Evolutionary conservation across 2,888 invertebrate species (phyloP), one percentile per base, ranked within the genome.

Genomic region (Callosobruchus maculatus): DNA sequence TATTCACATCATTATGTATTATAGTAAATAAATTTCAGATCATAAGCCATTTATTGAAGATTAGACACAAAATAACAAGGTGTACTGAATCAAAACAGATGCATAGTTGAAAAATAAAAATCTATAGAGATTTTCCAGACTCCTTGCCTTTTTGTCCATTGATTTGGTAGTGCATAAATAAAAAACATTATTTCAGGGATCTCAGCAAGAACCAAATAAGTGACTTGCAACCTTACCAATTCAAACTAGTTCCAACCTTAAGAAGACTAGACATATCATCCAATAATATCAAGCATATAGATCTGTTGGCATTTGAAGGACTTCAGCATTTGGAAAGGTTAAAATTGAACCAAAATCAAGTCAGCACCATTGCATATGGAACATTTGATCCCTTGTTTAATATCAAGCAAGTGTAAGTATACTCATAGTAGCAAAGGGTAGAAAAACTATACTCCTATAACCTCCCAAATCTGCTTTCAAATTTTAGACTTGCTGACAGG

Each of bases 201-300:
- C 88, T 97, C 72, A 95, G 94, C 84, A 92, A 91, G 83, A 97
- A 96, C 85, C 90, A 92, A 80, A 93, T 97, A 83, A 90, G 91
- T 70, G 87, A 90, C 21, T 91, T 97, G 81, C 92, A 93, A 80
- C 91, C 92, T 2, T 91, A 92, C 82, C 93, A 95, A 72, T 96
- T 97, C 85, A 90, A 89, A 79, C 92, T 93, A 84, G 90, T 94
- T 81, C 91, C 92, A 20, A 91, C 92, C 75, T 87, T 95, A n/a
- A 92, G 91, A 84, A 87, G 91, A 71, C 86, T 94, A 77, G 93
- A 93, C 84, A 84, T 94, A 74, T 93, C 93, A 0, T 88, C 89
- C 79, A 95, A 96, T 85, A 90, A 90, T 80, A 90, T 96, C 75
- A 91, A 90, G 80, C 88, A 90, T 80, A 88, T 96, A 70, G 91